Evolutionary conservation across 53 echinoderm and acorn worm species (phyloP).

Genomic region (Stichopus horrens): DNA sequence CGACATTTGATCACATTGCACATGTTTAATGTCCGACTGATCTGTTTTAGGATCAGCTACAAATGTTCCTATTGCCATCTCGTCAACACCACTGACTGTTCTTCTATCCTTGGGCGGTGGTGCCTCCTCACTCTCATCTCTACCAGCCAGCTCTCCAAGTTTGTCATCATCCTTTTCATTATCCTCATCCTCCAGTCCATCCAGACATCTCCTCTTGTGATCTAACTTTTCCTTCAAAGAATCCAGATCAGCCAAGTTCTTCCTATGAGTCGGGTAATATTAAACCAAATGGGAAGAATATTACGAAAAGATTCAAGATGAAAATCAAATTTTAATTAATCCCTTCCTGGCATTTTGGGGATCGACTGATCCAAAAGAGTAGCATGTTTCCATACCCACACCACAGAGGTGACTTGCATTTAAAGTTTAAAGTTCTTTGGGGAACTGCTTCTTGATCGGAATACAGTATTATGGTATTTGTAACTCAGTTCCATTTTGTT

Average conservation of each 20-base stretch:
- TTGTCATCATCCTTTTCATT: slow-evolving; percentile 1
- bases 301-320: too few relatives aligned
- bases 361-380: too few relatives aligned
- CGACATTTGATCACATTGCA: slow-evolving; percentile 36
- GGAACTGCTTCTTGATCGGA: too few relatives aligned
- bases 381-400: too few relatives aligned
- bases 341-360: too few relatives aligned
- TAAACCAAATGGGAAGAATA: too few relatives aligned
- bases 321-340: too few relatives aligned
- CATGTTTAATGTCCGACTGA: not conserved
- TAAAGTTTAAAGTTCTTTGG: too few relatives aligned
- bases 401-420: too few relatives aligned
- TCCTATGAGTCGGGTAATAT: slow-evolving; percentile 42
- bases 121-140: not conserved
- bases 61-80: not conserved
- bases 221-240: slow-evolving; percentile 70
- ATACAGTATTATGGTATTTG: too few relatives aligned
- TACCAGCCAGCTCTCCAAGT: too few relatives aligned
- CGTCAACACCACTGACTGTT: not conserved
- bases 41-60: not conserved
- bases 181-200: slow-evolving; percentile 27
- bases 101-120: not conserved
- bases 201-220: slow-evolving; percentile 48
- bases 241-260: slow-evolving; percentile 86
- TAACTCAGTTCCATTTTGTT: too few relatives aligned